Base-by-base conservation (phyloP, 2,113 vertebrate genomes). In the Embiotoca jacksoni region DNA sequence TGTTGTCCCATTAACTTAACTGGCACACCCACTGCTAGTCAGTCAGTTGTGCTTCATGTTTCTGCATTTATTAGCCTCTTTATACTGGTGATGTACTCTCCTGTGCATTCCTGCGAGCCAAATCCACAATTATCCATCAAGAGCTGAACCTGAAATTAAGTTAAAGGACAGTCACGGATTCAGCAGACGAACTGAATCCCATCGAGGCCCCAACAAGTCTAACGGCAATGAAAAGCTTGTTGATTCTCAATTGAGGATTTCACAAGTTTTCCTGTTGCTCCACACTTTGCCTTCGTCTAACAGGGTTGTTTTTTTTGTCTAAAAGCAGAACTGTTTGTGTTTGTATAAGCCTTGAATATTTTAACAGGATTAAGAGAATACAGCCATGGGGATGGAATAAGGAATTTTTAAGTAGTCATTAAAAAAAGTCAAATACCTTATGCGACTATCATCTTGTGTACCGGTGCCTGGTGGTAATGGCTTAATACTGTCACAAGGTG, bases 51-150 rank as follows among this genome's bases (percentile, higher is more conserved):
- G 31, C 35, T 52, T 65, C 14, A 13, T 60, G 54, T 72, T 47
- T 57, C 53, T 57, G 64, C 2, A 31, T 75, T 3, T 16, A 39
- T 49, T 54, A 55, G 9, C 36, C 30, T 8, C 8, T 60, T 60
- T 47, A 10, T 46, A 65, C 32, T 47, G 46, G 54, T 71, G 53
- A 47, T 39, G 32, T 23, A 8, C 32, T 61, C 55, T 44, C 54
- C 30, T 7, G 36, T 23, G 56, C 52, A 62, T 52, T 55, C 16
- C 50, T 0, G 2, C 54, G 4, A 70, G 32, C 46, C 58, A 63
- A 39, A 68, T 69, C 0, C 74, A 46, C 52, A 78, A 44, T 62
- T 61, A 57, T 31, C 49, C 13, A 59, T 50, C 47, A 61, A 49
- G 39, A 33, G 47, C 60, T 60, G 3, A 55, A 66, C 36, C n/a